phyloP scores from a whole-genome alignment of 2,888 invertebrate genomes.

The Sisyra nigra region DNA sequence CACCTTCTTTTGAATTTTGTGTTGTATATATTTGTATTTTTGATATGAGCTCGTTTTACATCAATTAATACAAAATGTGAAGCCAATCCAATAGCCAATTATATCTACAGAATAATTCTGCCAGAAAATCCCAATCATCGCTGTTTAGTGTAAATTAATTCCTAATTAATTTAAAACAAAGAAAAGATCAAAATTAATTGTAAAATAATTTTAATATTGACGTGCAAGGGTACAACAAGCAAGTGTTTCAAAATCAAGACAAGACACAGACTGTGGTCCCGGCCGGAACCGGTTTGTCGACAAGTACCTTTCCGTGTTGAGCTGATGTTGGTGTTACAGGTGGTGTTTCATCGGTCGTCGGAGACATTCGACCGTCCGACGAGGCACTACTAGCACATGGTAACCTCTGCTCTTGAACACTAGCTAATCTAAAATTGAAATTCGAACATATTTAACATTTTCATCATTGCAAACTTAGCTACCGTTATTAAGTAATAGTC shows the following conservation, averaged over 20 bases:
- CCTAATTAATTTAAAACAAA: slow-evolving; percentile 24
- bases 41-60: too few species aligned
- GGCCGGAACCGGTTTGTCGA: not conserved
- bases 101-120: not conserved
- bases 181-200: slow-evolving; percentile 18
- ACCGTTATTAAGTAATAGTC: not conserved
- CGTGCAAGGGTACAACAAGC: slow-evolving; percentile 7
- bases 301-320: slow-evolving; percentile 57
- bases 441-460: not conserved
- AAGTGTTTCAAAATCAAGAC: not conserved
- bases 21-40: too few species aligned
- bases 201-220: slow-evolving; percentile 2
- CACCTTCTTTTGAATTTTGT: too few species aligned
- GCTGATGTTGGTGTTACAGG: slow-evolving; percentile 40
- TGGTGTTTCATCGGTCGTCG: slow-evolving; percentile 39
- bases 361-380: slow-evolving; percentile 41
- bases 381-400: slow-evolving; percentile 34
- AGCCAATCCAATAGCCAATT: too few species aligned
- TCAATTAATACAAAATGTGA: too few species aligned
- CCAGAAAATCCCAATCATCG: not conserved
- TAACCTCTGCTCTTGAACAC: slow-evolving; percentile 88
- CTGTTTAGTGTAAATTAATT: not conserved
- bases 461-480: not conserved
- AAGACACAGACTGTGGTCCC: not conserved
- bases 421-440: slow-evolving; percentile 57